Evolutionary conservation across 2,888 invertebrate species (phyloP), one percentile per base, ranked within the genome.

Genomic region (Lottia scabra): DNA sequence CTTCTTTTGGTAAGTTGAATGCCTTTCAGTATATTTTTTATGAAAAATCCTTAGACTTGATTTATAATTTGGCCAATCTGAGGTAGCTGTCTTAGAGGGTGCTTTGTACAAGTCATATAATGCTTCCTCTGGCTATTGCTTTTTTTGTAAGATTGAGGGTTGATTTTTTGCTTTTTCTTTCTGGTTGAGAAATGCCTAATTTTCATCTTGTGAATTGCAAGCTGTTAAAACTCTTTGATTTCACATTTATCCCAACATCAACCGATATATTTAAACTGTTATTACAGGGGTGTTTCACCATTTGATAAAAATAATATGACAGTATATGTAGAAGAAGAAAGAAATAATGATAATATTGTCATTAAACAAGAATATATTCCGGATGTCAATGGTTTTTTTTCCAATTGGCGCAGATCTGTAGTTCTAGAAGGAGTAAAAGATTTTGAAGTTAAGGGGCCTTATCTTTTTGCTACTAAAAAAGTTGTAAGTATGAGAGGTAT

Each of bases 361-460:
- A 67, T 80, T 1, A 73, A 78, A 12, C 80, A 80, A 63, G 75
- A 71, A 48, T 67, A 79, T 2, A 72, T 77, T 8, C 80, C 80
- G 62, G 75, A 70, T 45, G 72, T 78, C 56, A 82, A 75, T n/a
- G n/a, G n/a, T n/a, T n/a, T 66, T 81, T 81, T 68, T 4, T 62
- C 4, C 19, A 56, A 23, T 13, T 56, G 56, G 56, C 56, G 13
- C 3, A 19, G 56, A 23, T 12, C 19, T 2, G 66, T 65, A 1
- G 88, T 94, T 43, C 92, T 94, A 65, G 91, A 92, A 23, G 92
- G 93, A 79, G 94, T 95, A 1, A 93, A 94, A 84, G 95, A 96
- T 87, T 95, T 96, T 89, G 94, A 94, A 86, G 92, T 95, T 45
- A 94, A 93, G 85, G 95, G 94, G 19, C 94, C 95, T 83, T 96